Evolutionary conservation across 2,888 invertebrate genomes (phyloP), one percentile per base, ranked within the genome.

Genomic region (Sphaerophoria taeniata): DNA sequence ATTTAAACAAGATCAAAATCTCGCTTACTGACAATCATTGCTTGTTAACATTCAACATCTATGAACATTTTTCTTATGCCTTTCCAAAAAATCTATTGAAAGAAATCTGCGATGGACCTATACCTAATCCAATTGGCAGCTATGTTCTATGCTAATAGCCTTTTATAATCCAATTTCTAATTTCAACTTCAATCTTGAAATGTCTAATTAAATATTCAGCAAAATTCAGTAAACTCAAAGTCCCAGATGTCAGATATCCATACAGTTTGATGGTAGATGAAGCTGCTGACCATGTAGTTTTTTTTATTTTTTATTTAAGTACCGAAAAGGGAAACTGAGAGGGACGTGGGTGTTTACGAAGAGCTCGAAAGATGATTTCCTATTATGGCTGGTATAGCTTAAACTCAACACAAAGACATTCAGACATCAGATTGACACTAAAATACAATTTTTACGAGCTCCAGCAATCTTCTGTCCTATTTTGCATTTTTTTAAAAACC

Each of bases 201-300:
- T 53, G 72, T 43, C 67, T 82, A 73, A 82, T 82, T 82, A 77
- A 82, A 77, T 82, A 82, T 82, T 82, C 77, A 61, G 53, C 58
- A 75, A 60, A 43, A 67, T 43, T 60, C 65, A 49, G 51, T 49
- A 58, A 74, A 58, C 31, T 43, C 6, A 61, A 61, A 45, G 61
- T 61, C 61, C 45, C 43, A 12, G 43, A 45, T 31, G 45, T 43
- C n/a, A n/a, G n/a, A n/a, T n/a, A n/a, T n/a, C n/a, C 61, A 61
- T 45, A 61, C 4, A n/a, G 31, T 61, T n/a, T n/a, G n/a, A n/a
- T n/a, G n/a, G 45, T 61, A 31, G 45, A n/a, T 45, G 60, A 60
- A 39, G 39, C 39, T 60, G 61, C 61, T 61, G 61, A 61, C 61
- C 61, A 61, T 45, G 61, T 33, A n/a, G 24, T n/a, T 45, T 61